Evolutionary conservation across 2,797 vertebrate species (phyloP), one percentile per base, ranked within the genome.

Genomic region (Sphaeramia orbicularis): DNA sequence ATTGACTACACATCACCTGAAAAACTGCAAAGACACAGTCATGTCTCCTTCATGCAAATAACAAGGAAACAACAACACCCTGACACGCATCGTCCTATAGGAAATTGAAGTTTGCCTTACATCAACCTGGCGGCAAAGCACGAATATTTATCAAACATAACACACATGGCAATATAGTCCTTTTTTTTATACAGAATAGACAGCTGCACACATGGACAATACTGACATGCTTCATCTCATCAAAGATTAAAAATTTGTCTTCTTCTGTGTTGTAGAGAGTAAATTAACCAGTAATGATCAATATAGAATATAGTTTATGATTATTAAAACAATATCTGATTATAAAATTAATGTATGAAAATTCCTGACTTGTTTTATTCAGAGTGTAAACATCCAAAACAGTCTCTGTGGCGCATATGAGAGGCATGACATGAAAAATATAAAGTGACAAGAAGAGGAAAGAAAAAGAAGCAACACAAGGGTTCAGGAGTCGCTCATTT

Each of bases 1-100:
- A 94, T 95, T 95, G 95, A 97, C 95, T 96, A 96, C 95, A 97
- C 95, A 95, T 96, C 95, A 98, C 96, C 96, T 96, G 95, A 94
- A 94, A 96, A 95, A 93, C 93, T 91, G 91, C 80, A 92, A 91
- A 90, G 94, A 95, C 93, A 93, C 92, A 94, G 90, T 91, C 87
- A 90, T 92, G 86, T 94, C 92, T 96, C 95, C 93, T 95, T 96
- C 97, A 99, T 99, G 97, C 97, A 97, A 96, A 81, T 94, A 96
- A 96, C 91, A 91, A 96, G 95, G 94, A 94, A 94, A 96, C 95
- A 88, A 95, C 94, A 95, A 94, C 94, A 96, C 94, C 96, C 90
- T 80, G 88, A 91, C 90, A 91, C 89, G 91, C 82, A 83, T 89
- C 78, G 81, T 87, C 89, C 89, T 76, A 86, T 75, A 89, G 82